Conservation (phyloP, 2,888 invertebrate species). For the Mongoloraphidia duomilia region DNA sequence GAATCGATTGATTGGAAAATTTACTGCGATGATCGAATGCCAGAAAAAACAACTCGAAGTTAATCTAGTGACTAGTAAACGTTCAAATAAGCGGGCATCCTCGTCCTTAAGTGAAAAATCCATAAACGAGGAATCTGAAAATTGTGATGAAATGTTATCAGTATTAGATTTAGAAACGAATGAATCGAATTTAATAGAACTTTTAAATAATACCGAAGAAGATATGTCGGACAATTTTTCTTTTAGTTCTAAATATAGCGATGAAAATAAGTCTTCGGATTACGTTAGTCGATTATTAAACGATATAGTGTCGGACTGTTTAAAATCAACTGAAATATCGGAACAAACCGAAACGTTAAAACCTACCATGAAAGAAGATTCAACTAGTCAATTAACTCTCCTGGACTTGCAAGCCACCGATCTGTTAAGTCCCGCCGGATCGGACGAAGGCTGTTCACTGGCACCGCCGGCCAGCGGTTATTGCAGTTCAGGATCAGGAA, state of each 20-base stretch:
- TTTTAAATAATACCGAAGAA: not conserved
- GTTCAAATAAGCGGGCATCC: too few relatives aligned
- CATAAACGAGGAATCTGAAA: not conserved
- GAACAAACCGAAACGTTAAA: not conserved
- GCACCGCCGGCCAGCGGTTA: slow-evolving; percentile 27
- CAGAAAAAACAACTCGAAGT: slow-evolving; percentile 5
- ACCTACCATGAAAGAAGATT: not conserved
- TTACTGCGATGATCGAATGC: slow-evolving; percentile 9
- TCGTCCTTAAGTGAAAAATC: not conserved
- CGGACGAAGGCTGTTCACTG: slow-evolving; percentile 17
- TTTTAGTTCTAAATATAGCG: too few relatives aligned
- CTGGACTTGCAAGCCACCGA: not conserved
- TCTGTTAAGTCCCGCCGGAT: slow-evolving; percentile 1
- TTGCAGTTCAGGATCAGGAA: slow-evolving; percentile 25
- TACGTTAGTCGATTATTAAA: too few relatives aligned
- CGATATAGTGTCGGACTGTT: too few relatives aligned
- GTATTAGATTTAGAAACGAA: not conserved
- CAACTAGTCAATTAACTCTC: not conserved
- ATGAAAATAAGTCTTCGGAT: too few relatives aligned
- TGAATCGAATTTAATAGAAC: not conserved
- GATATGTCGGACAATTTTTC: too few relatives aligned
- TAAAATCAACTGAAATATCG: not conserved
- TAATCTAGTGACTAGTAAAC: not conserved
- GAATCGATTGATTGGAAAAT: slow-evolving; percentile 8
- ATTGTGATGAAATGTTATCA: not conserved